Conservation (phyloP, 2,113 vertebrate genomes). For the Austrofundulus limnaeus region DNA sequence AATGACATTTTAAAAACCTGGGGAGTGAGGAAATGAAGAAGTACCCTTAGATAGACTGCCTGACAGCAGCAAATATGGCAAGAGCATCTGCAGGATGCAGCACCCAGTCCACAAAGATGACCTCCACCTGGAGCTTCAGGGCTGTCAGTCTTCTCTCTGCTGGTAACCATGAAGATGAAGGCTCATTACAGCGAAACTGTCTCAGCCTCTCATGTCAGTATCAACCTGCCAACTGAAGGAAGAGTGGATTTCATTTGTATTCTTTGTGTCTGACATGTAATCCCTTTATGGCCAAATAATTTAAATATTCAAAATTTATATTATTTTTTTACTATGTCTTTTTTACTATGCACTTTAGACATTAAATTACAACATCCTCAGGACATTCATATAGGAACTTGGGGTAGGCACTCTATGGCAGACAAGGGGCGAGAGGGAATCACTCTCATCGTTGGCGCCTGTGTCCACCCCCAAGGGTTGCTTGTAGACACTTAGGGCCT, state of each 20-base stretch:
- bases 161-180: conserved; percentile 16
- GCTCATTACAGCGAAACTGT: conserved; percentile 31
- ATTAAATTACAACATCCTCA: too few relatives aligned
- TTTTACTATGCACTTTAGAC: too few relatives aligned
- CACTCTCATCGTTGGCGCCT: too few relatives aligned
- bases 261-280: conserved; percentile 17
- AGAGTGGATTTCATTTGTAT: conserved; percentile 4
- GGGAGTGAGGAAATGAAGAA: conserved; percentile 57
- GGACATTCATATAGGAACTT: too few relatives aligned
- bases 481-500: too few relatives aligned
- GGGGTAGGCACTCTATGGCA: too few relatives aligned
- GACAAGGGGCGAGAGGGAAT: too few relatives aligned
- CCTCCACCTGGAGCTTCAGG: conserved; percentile 30
- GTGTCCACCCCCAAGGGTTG: too few relatives aligned
- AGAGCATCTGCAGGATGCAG: conserved; percentile 43
- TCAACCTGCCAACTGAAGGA: conserved; percentile 7
- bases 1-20: conserved; percentile 75
- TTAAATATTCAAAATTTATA: conserved; percentile 8
- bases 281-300: not conserved
- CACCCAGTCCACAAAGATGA: conserved; percentile 22
- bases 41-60: conserved; percentile 36
- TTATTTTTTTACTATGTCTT: too few relatives aligned
- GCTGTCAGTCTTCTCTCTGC: conserved; percentile 41
- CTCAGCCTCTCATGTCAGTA: conserved; percentile 9
- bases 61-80: conserved; percentile 34